Conservation (phyloP, 2,113 vertebrate genomes). For the Marmota monax region DNA sequence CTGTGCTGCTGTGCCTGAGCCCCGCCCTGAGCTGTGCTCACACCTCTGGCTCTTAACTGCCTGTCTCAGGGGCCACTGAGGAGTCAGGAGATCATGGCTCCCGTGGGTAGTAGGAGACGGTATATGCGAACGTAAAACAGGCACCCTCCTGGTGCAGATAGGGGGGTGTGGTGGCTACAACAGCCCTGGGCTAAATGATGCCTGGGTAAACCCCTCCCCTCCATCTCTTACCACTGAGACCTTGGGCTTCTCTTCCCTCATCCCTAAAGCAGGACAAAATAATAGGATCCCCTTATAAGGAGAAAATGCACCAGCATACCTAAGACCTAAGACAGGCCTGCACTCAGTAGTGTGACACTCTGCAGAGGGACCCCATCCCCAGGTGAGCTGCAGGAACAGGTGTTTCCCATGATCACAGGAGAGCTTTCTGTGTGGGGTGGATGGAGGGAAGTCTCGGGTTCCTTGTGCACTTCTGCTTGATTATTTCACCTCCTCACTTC, state of each 20-base stretch:
- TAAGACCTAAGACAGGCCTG: neutral
- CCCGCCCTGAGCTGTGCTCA: neutral
- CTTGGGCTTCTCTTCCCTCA: neutral
- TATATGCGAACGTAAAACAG: neutral
- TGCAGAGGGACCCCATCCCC: too few relatives aligned
- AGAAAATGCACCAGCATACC: neutral
- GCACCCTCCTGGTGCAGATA: neutral
- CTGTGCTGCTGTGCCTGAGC: too few relatives aligned
- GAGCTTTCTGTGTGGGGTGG: neutral
- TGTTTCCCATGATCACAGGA: neutral
- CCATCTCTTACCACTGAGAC: rapidly evolving
- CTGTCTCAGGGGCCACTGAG: neutral
- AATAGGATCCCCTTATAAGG: neutral
- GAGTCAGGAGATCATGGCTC: neutral
- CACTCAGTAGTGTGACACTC: too few relatives aligned
- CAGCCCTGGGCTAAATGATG: neutral
- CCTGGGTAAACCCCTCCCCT: neutral
- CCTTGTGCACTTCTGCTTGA: rapidly evolving
- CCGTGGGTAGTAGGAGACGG: too few relatives aligned
- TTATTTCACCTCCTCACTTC: too few relatives aligned
- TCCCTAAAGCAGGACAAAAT: neutral
- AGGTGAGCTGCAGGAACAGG: rapidly evolving
- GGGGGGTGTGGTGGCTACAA: neutral
- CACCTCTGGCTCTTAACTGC: neutral
- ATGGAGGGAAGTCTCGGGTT: too few relatives aligned